A percentile compares a stretch with the other conserved stretches of the same genome.
phyloP scores from a whole-genome alignment of 2,113 vertebrate genomes.

The Periophthalmodon schlosseri region DNA sequence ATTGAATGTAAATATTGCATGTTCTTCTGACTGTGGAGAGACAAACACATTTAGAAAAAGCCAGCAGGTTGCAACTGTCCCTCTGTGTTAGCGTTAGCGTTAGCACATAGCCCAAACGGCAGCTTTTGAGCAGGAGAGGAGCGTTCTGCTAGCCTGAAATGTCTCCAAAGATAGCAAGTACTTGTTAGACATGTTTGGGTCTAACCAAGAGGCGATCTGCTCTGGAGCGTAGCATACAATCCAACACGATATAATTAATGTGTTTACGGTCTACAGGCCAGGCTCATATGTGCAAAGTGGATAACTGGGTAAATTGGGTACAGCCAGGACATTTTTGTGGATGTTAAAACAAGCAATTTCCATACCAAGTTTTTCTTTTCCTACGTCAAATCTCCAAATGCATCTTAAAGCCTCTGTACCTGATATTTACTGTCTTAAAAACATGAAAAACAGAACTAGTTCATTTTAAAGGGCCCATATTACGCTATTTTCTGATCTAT shows the following conservation, averaged over 20 bases:
- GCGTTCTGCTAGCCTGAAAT: background rate
- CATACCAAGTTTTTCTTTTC: background rate
- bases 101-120: background rate
- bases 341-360: background rate
- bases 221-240: background rate
- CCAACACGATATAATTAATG: background rate
- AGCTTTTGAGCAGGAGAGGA: background rate
- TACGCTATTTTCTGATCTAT: too few relatives aligned
- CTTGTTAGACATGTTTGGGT: background rate
- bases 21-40: background rate
- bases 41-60: background rate
- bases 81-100: background rate
- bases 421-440: too few relatives aligned
- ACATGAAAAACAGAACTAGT: too few relatives aligned
- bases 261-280: background rate
- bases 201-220: background rate
- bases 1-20: background rate
- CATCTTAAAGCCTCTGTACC: too few relatives aligned
- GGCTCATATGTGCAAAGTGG: background rate
- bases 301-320: too few relatives aligned
- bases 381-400: too few relatives aligned
- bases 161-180: background rate
- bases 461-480: too few relatives aligned
- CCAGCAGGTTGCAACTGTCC: background rate
- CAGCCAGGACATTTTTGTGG: background rate